Evolutionary conservation across 2,797 vertebrate genomes (phyloP).

Genomic region (Rhinichthys osculus): DNA sequence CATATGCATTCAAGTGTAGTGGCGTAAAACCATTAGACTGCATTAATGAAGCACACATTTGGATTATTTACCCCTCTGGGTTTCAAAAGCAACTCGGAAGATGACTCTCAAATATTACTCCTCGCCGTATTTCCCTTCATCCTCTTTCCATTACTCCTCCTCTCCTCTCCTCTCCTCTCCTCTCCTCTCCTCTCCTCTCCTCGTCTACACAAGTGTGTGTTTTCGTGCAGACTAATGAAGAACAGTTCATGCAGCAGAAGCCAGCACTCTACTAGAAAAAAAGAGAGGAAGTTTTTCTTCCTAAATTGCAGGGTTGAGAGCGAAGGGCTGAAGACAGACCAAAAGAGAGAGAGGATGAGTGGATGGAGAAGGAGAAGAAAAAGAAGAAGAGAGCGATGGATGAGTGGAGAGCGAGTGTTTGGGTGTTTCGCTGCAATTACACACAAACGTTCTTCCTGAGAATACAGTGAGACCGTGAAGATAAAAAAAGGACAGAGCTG

Average conservation of each 20-base stretch:
- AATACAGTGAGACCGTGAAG: slow-evolving; percentile 10
- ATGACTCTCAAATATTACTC: slow-evolving; percentile 61
- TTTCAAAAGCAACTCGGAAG: slow-evolving; percentile 38
- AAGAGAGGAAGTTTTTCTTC: slow-evolving; percentile 48
- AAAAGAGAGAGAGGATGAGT: slow-evolving; percentile 38
- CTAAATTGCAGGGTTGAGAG: slow-evolving; percentile 54
- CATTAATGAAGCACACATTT: slow-evolving; percentile 62
- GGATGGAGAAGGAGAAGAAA: slow-evolving; percentile 40
- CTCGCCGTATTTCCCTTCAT: slow-evolving; percentile 38
- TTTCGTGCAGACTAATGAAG: slow-evolving; percentile 59
- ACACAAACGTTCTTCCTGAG: slow-evolving; percentile 6
- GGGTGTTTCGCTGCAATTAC: slow-evolving; percentile 29
- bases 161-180: slow-evolving; percentile 44
- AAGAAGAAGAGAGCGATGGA: background rate
- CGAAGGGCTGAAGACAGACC: slow-evolving; percentile 34
- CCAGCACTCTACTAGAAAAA: slow-evolving; percentile 49
- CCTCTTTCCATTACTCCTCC: slow-evolving; percentile 38
- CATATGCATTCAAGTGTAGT: slow-evolving; percentile 21
- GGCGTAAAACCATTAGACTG: slow-evolving; percentile 34
- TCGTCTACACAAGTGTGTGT: slow-evolving; percentile 34
- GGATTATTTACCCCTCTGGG: slow-evolving; percentile 50
- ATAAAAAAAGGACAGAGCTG: slow-evolving; percentile 21
- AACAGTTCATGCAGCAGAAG: slow-evolving; percentile 58
- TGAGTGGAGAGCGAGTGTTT: slow-evolving; percentile 21
- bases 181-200: slow-evolving; percentile 42